Evolutionary conservation across 2,797 vertebrate genomes (phyloP), one percentile per base, ranked within the genome.

Genomic region (Ataeniobius toweri): DNA sequence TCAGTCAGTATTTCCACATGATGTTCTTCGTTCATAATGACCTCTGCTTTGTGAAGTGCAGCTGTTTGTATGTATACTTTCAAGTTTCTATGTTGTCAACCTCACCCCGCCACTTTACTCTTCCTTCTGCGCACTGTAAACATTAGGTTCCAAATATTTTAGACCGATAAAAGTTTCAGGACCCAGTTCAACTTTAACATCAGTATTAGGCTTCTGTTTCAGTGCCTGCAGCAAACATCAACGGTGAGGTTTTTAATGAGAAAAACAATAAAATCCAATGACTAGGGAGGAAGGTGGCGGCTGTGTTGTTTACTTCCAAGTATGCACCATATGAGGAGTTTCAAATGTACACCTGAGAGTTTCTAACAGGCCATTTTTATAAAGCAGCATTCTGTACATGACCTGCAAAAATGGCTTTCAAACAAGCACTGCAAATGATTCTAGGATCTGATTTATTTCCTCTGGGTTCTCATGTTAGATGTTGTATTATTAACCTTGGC

Each of bases 401-500:
- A 36, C 36, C 36, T 6, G 5, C 16, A 41, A 69, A 46, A 69
- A 26, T 1, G n/a, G 24, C 24, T 69, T 46, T 83, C 18, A 77
- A 76, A 71, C 76, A 73, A 83, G 80, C n/a, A 53, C 26, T 13
- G 28, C 1, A 18, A 86, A 56, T 59, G 14, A 74, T 74, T 75
- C 50, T 80, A 74, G 59, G 69, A 74, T 86, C 65, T 41, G 74
- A 77, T 83, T 88, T 10, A 48, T 72, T 39, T 86, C 71, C 69
- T 77, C 51, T 56, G 51, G 81, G 78, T 73, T 85, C 70, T 85
- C 51, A n/a, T 51, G 70, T 78, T 77, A 73, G 84, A 86, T 79
- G 22, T 74, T 0, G 6, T 61, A 22, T 75, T 82, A 75, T 91
- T 93, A 90, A 98, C 97, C 97, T 96, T 98, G 97, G 89, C 97